phyloP scores from a whole-genome alignment of 2,888 invertebrate species.

The Thymelicus lineola region DNA sequence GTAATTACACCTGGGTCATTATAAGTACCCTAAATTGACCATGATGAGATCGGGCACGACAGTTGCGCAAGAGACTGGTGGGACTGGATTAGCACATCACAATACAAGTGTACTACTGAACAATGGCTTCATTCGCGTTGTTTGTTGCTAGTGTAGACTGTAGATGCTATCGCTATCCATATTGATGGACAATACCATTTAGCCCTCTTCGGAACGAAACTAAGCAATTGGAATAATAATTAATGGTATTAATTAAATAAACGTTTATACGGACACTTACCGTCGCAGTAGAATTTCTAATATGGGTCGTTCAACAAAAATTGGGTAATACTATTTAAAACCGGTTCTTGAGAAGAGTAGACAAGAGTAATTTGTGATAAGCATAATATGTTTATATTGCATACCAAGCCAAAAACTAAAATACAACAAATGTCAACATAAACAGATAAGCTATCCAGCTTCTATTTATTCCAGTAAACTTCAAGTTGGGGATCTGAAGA shows the following conservation, averaged over 20 bases:
- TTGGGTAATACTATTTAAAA: no score
- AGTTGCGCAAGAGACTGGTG: slow-evolving; percentile 7
- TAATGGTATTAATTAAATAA: background rate
- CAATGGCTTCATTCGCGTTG: slow-evolving; percentile 2
- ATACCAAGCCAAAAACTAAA: no score
- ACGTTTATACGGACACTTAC: background rate
- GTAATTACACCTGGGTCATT: background rate
- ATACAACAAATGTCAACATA: no score
- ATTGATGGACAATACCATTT: background rate
- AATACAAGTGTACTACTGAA: background rate
- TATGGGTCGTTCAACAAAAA: no score
- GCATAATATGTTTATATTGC: no score
- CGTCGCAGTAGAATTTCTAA: background rate
- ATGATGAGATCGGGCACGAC: slow-evolving; percentile 5
- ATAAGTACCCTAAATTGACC: background rate
- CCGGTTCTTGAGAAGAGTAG: no score
- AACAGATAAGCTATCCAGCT: no score
- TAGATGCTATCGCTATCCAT: background rate
- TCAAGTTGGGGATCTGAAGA: no score
- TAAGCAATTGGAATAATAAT: background rate
- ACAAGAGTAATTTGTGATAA: no score
- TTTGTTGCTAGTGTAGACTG: background rate
- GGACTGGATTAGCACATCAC: slow-evolving; percentile 9
- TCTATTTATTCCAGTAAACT: no score
- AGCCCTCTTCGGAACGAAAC: background rate